phyloP scores from a whole-genome alignment of 2,113 vertebrate genomes.

The Ammodytes marinus region DNA sequence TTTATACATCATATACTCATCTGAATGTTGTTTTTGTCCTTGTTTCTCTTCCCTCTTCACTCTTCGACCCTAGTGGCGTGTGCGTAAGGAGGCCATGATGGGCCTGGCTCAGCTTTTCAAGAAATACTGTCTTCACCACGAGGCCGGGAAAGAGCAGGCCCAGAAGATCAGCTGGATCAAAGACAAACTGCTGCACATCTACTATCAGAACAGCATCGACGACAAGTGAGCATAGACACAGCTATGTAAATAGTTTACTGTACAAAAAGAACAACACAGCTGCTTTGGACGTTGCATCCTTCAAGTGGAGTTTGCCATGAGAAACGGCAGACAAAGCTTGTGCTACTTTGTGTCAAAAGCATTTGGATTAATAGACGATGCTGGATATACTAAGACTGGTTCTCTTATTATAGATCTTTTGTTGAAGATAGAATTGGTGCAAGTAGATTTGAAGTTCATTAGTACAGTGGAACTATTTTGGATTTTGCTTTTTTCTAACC shows the following conservation, averaged over 20 bases:
- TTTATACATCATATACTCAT: background rate
- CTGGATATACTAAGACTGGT: background rate
- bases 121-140: slow-evolving; percentile 98
- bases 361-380: background rate
- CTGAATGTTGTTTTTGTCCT: background rate
- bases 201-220: slow-evolving; percentile 99
- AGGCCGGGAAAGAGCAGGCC: slow-evolving; percentile 96
- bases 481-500: background rate
- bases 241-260: background rate
- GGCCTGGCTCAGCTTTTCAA: slow-evolving; percentile 97
- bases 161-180: slow-evolving; percentile 99
- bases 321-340: background rate
- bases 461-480: background rate
- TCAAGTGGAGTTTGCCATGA: background rate
- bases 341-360: background rate
- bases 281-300: background rate
- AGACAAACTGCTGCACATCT: slow-evolving; percentile 99
- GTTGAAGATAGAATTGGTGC: background rate
- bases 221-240: slow-evolving; percentile 91
- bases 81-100: slow-evolving; percentile 99
- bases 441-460: background rate
- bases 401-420: background rate
- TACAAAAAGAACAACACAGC: background rate
- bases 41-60: background rate
- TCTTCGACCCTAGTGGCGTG: slow-evolving; percentile 90